Base-by-base conservation (phyloP, 2,797 vertebrate species). In the Thaleichthys pacificus region DNA sequence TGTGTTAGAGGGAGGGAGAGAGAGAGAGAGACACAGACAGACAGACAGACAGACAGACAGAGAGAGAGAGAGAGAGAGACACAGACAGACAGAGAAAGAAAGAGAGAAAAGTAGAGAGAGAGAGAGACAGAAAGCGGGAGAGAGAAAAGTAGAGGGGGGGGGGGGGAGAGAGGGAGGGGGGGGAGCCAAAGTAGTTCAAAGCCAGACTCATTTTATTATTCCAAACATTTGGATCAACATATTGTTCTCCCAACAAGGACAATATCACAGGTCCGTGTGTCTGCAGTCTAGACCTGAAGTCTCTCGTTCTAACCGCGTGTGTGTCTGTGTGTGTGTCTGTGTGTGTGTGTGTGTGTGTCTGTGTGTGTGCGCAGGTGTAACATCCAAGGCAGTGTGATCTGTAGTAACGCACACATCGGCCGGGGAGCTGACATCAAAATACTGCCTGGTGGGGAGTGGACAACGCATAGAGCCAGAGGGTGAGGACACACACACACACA, bases 351-450 rank as follows among this genome's bases (percentile, higher is more conserved):
- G 30, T 28, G 35, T 28, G 22, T 26, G 38, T 24, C 24, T 15
- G 35, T 11, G 68, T 68, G 47, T 28, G 49, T 74, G 80, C 74
- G 42, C 85, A 99, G 98, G 85, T 96, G 96, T 87, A 96, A 81
- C 85, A 94, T 99, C 87, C 95, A 96, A 66, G 94, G 95, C 84
- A 96, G 96, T 1, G 95, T 99, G 82, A 94, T 99, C 91, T 99
- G 98, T 85, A 96, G 94, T 81, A 93, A 94, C 0, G 96, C 95
- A 0, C 87, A 96, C 60, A 96, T 99, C 69, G 95, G 96, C 78
- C 93, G 95, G 74, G 96, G 96, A 70, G 95, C 96, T 2, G 96
- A 99, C 82, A 91, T 99, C 79, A 24, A 24, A 95, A 80, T 95
- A 98, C 88, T 99, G 97, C 83, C 92, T 99, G 76, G 92, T 99